A percentile compares a stretch with the other conserved stretches of the same genome.
phyloP scores from a whole-genome alignment of 2,888 invertebrate genomes.

The Lacanobia oleracea region DNA sequence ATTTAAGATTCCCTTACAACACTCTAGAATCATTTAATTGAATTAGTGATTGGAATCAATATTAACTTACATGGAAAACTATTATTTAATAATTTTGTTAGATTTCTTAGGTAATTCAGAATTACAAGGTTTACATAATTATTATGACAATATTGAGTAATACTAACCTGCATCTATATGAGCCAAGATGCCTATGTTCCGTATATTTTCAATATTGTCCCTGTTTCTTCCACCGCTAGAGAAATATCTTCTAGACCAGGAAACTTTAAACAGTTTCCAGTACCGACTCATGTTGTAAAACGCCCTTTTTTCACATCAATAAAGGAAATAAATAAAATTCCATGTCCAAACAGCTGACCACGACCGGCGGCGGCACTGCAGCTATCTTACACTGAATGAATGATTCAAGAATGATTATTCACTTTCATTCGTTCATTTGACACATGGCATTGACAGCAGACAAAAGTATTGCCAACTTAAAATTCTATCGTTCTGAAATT shows the following conservation, averaged over 20 bases:
- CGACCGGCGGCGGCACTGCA: background rate
- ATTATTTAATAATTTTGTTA: background rate
- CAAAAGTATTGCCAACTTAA: no score
- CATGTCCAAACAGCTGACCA: constrained; percentile 36
- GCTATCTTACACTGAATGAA: no score
- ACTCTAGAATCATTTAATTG: background rate
- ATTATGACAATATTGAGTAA: constrained; percentile 14
- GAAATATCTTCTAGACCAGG: constrained; percentile 73
- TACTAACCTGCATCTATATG: constrained; percentile 97
- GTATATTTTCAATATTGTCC: constrained; percentile 87
- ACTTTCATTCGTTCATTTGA: no score
- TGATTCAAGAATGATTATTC: no score
- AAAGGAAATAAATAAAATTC: constrained; percentile 16
- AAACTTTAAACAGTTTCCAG: constrained; percentile 81
- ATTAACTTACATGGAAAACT: background rate
- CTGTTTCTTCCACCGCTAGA: constrained; percentile 67
- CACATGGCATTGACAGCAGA: no score
- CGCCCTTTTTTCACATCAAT: constrained; percentile 72
- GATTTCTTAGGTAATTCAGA: background rate
- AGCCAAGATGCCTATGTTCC: constrained; percentile 98
- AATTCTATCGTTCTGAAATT: no score
- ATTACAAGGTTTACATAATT: constrained; percentile 16
- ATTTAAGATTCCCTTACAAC: background rate
- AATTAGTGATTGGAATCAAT: background rate
- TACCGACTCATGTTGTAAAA: constrained; percentile 80